Evolutionary conservation across 2,113 vertebrate genomes (phyloP), one percentile per base, ranked within the genome.

Genomic region (Oreochromis tanganicae): DNA sequence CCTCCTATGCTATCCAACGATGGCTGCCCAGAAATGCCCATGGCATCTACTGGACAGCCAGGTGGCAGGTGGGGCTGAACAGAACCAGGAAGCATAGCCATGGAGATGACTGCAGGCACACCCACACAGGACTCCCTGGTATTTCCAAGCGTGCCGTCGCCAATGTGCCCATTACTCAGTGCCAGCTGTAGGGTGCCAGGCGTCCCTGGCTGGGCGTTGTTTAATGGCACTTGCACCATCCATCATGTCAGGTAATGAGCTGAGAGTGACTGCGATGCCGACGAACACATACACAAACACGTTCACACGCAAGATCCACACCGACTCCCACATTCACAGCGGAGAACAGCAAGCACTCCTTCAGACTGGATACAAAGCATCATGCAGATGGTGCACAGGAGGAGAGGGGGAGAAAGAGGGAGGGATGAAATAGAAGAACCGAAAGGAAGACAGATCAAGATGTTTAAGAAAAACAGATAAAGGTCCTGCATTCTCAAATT

Each of bases 241-340:
- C 93, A 96, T 96, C 95, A 96, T 94, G 95, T 95, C 96, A 94
- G 94, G 94, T 95, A 96, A 96, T 95, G 96, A 96, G 95, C 95
- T 94, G 93, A 94, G 93, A 95, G 92, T 87, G 93, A 94, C 89
- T 91, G 88, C 78, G 91, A 93, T 89, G 85, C 87, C 85, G 82
- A 55, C 27, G 87, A 93, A 80, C 85, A 73, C 55, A 43, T 52
- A 82, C 82, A 82, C 88, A 82, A 79, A 89, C 85, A 63, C 17
- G 57, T 50, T 48, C 27, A 10, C 57, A 24, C 56, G 83, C 80
- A 80, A 61, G 57, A 48, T 7, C 61, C 81, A 54, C 86, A 16
- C 12, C 46, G 17, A 78, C 84, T 57, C 17, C 83, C 32, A 55
- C 80, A 86, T 68, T 71, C 86, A 43, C 78, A 81, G 87, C 9